phyloP scores from a whole-genome alignment of 1,140 invertebrate species.

The Brachionus manjavacas region DNA sequence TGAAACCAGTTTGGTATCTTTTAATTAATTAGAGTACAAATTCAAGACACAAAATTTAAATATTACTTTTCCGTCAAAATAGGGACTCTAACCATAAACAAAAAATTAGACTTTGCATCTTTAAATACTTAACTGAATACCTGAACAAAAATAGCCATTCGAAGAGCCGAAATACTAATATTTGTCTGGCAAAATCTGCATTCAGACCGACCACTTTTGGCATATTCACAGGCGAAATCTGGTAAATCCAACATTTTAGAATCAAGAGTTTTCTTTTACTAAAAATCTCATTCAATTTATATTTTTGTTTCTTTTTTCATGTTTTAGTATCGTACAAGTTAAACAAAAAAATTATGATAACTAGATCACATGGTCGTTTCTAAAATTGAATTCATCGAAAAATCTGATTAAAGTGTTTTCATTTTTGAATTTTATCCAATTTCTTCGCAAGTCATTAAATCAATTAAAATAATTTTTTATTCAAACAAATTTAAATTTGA shows the following conservation, averaged over 20 bases:
- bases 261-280: too few species aligned
- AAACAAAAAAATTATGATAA: too few species aligned
- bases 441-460: too few species aligned
- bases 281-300: too few species aligned
- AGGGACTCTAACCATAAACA: slow-evolving; percentile 67
- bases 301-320: too few species aligned
- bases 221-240: slow-evolving; percentile 70
- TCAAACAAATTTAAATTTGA: too few species aligned
- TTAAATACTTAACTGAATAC: slow-evolving; percentile 59
- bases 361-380: too few species aligned
- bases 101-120: slow-evolving; percentile 43
- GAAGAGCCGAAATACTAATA: slow-evolving; percentile 70
- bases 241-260: background rate
- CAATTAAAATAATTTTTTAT: too few species aligned
- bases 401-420: too few species aligned
- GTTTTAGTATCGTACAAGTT: too few species aligned
- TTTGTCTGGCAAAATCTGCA: slow-evolving; percentile 76
- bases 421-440: too few species aligned
- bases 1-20: slow-evolving; percentile 77
- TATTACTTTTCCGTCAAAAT: slow-evolving; percentile 77
- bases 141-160: slow-evolving; percentile 80
- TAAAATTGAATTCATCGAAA: too few species aligned
- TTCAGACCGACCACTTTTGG: slow-evolving; percentile 73
- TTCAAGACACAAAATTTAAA: slow-evolving; percentile 39
- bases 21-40: slow-evolving; percentile 44